A percentile compares a stretch with the other conserved stretches of the same genome.
These are phyloP conservation scores for Phaethornis superciliosus DNA, from an alignment of 2,113 vertebrate species.

Conservation along the genomic window DNA sequence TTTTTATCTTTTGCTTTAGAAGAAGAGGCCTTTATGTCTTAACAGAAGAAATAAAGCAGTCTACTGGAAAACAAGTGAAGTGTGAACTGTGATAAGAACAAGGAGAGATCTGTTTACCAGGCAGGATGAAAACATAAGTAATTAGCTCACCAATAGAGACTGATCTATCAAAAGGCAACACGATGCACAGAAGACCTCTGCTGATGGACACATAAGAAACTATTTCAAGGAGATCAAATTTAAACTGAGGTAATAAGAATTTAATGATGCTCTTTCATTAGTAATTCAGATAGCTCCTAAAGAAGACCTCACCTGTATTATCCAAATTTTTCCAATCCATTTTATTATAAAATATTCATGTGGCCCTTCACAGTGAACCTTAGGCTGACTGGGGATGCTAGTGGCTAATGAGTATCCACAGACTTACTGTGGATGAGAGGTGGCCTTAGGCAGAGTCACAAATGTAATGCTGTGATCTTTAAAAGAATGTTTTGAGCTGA, in stretches of 20 bases:
- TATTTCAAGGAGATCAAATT: slow-evolving; percentile 16
- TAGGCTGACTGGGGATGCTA: background rate
- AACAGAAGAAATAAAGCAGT: slow-evolving; percentile 27
- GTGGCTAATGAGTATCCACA: slow-evolving; percentile 10
- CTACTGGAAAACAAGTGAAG: background rate
- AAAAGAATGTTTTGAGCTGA: background rate
- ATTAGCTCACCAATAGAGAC: slow-evolving; percentile 7
- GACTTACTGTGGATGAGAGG: background rate
- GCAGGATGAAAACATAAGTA: slow-evolving; percentile 14
- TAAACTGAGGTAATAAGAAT: background rate
- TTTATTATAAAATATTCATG: slow-evolving; percentile 30
- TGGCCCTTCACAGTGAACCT: background rate
- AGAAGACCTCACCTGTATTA: background rate
- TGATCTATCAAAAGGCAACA: background rate
- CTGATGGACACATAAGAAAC: background rate
- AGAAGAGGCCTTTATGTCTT: background rate
- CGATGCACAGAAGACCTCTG: background rate
- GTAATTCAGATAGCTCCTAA: background rate
- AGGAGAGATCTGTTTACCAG: slow-evolving; percentile 34
- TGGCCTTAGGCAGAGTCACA: background rate
- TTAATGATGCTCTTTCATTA: background rate
- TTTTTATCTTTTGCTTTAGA: slow-evolving; percentile 25
- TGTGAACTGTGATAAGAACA: background rate
- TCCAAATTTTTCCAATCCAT: background rate
- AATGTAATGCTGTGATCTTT: slow-evolving; percentile 1